Percentiles rank a stretch among this genome's conserved stretches.
phyloP scores from a whole-genome alignment of 2,113 vertebrate genomes.

The Paradisaea rubra region DNA sequence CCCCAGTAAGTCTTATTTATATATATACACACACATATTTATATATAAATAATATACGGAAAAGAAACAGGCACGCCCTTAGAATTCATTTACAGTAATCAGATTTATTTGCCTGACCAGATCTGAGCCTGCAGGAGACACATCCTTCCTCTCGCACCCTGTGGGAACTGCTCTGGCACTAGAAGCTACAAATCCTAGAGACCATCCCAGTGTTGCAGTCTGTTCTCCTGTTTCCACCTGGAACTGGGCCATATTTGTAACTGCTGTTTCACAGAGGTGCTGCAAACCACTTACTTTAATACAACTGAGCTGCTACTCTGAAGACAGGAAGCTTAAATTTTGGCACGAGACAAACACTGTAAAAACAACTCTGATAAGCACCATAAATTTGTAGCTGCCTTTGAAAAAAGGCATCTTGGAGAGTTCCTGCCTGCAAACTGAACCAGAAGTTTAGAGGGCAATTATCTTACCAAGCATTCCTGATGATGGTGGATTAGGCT shows the following conservation, averaged over 20 bases:
- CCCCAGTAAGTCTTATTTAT: background rate
- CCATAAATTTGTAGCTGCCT: background rate
- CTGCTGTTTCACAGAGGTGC: background rate
- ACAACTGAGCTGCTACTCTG: background rate
- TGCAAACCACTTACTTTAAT: background rate
- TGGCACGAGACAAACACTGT: background rate
- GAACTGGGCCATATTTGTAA: background rate
- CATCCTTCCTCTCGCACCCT: background rate
- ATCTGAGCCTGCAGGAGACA: background rate
- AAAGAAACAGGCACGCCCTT: background rate
- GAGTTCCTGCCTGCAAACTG: background rate
- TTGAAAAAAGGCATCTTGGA: background rate
- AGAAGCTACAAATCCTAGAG: background rate
- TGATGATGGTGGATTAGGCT: slow-evolving; percentile 79
- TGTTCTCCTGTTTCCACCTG: background rate
- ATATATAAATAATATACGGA: background rate
- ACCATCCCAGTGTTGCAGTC: background rate
- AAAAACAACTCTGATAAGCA: background rate
- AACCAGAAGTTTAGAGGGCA: background rate
- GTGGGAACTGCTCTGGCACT: background rate
- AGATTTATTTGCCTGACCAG: background rate
- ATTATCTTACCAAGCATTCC: slow-evolving; percentile 75
- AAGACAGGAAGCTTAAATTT: slow-evolving; percentile 1
- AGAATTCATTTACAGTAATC: background rate
- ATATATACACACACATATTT: background rate